Conservation (phyloP, 2,797 vertebrate species). For the Girardinus metallicus region DNA sequence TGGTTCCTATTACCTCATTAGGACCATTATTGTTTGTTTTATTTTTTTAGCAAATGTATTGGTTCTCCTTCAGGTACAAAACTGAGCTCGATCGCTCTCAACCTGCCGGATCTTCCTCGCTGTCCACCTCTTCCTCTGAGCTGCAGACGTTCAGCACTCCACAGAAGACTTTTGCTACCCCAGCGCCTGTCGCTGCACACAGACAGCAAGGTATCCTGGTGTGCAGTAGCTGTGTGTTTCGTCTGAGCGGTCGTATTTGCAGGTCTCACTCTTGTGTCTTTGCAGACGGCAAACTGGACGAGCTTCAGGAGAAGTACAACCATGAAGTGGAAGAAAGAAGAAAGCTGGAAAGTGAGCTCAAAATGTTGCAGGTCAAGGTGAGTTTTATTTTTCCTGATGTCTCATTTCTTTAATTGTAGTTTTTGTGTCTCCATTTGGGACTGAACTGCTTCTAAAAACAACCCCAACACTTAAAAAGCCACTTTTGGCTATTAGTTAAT, state of each 20-base stretch:
- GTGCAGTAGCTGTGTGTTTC: neutral
- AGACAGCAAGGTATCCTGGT: conserved; percentile 80
- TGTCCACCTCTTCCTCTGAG: conserved; percentile 74
- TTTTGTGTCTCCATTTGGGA: too few relatives aligned
- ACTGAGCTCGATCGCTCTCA: conserved; percentile 88
- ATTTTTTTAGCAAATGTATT: neutral
- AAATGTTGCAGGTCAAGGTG: conserved; percentile 86
- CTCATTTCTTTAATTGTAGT: conserved; percentile 1
- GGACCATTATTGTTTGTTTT: neutral
- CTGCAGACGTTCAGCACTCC: conserved; percentile 80
- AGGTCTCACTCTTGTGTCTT: neutral
- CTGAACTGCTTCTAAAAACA: too few relatives aligned
- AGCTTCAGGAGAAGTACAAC: conserved; percentile 89
- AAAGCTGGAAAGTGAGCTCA: conserved; percentile 87
- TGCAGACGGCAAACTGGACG: conserved; percentile 85
- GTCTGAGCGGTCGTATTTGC: neutral
- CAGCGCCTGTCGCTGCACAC: conserved; percentile 75
- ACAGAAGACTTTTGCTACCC: conserved; percentile 79
- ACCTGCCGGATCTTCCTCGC: conserved; percentile 61
- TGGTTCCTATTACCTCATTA: neutral
- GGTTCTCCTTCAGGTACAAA: conserved; percentile 82
- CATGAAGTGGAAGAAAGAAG: conserved; percentile 90
- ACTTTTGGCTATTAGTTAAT: too few relatives aligned
- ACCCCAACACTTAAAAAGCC: too few relatives aligned
- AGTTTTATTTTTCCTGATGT: conserved; percentile 40